Conservation (phyloP, 2,797 vertebrate species). For the Xiphophorus birchmanni region DNA sequence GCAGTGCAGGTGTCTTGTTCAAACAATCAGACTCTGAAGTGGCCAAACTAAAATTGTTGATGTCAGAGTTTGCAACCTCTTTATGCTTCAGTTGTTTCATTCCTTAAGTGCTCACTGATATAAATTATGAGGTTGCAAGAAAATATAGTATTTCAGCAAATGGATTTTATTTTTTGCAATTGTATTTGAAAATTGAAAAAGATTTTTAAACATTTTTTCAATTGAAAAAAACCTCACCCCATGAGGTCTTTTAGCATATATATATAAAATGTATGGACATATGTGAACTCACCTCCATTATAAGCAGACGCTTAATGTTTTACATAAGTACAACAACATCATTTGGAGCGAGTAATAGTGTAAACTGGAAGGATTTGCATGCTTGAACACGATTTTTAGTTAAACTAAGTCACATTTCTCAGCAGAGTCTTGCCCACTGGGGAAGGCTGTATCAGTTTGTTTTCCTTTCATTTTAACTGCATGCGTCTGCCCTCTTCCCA, state of each 20-base stretch:
- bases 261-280: not conserved
- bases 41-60: slow-evolving; percentile 5
- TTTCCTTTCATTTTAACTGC: slow-evolving; percentile 6
- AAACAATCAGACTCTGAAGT: slow-evolving; percentile 33
- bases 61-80: slow-evolving; percentile 36
- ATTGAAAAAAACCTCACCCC: no score
- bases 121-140: slow-evolving; percentile 13
- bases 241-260: not conserved
- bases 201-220: no score
- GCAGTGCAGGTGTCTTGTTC: slow-evolving; percentile 32
- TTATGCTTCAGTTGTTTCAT: slow-evolving; percentile 42
- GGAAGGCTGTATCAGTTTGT: not conserved
- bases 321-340: not conserved
- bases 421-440: not conserved
- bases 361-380: not conserved
- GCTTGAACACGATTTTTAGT: not conserved
- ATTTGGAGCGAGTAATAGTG: not conserved
- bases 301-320: not conserved
- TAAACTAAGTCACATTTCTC: not conserved
- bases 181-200: not conserved
- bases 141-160: not conserved
- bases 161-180: not conserved
- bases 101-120: slow-evolving; percentile 9
- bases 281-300: not conserved
- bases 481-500: slow-evolving; percentile 6